These are phyloP conservation scores for Mola mola DNA, from an alignment of 2,113 vertebrate species.

Conservation along the genomic window DNA sequence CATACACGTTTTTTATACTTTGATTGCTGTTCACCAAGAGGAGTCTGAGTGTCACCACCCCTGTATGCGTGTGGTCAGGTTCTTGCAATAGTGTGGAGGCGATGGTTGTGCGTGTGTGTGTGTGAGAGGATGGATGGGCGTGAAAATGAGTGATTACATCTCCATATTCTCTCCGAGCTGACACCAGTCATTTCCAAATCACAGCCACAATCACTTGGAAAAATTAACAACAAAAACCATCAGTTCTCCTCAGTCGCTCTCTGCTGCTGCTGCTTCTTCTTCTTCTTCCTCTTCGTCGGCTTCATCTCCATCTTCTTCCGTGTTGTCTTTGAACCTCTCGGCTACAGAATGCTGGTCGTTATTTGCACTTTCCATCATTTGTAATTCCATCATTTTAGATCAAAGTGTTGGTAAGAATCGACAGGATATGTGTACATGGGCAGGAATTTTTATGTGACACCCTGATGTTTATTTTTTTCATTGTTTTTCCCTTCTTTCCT, in stretches of 20 bases:
- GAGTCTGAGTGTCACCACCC: neutral
- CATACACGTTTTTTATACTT: neutral
- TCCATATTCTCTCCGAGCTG: conserved; percentile 45
- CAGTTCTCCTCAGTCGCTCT: conserved; percentile 17
- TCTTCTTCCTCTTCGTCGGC: too few relatives aligned
- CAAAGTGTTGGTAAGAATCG: too few relatives aligned
- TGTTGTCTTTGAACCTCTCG: neutral
- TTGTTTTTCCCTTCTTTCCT: too few relatives aligned
- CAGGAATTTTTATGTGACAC: too few relatives aligned
- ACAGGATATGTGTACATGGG: too few relatives aligned
- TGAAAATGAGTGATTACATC: conserved; percentile 59
- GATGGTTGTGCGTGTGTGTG: conserved; percentile 10
- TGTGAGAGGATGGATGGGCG: conserved; percentile 32
- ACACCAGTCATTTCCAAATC: conserved; percentile 53
- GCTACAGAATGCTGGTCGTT: too few relatives aligned
- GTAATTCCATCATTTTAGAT: too few relatives aligned
- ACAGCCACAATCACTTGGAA: conserved; percentile 22
- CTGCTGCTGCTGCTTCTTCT: too few relatives aligned
- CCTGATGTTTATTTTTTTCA: too few relatives aligned
- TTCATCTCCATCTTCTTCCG: too few relatives aligned
- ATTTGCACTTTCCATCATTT: too few relatives aligned
- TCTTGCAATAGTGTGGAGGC: conserved; percentile 31
- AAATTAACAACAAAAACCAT: conserved; percentile 45
- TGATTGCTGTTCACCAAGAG: conserved; percentile 39
- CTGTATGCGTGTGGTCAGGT: conserved; percentile 23